These are phyloP conservation scores for Drosophila kokeensis DNA, from an alignment of 2,888 invertebrate species.

Conservation along the genomic window DNA sequence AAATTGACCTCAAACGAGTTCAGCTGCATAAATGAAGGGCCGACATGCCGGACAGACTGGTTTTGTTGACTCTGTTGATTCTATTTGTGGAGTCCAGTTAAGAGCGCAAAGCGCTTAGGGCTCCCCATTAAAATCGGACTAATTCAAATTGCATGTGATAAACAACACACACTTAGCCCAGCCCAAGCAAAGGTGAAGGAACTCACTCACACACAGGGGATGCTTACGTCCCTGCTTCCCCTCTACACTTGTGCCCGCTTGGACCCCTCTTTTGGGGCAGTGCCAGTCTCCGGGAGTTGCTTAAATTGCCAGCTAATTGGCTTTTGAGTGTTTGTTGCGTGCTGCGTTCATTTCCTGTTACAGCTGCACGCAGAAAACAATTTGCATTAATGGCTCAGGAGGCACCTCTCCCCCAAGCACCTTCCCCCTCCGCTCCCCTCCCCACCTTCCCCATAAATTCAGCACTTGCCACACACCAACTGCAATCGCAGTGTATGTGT, in stretches of 20 bases:
- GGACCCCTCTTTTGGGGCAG: not conserved
- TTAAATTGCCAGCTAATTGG: constrained; percentile 64
- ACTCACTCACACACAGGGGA: constrained; percentile 39
- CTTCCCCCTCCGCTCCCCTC: not conserved
- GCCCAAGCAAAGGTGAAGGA: not conserved
- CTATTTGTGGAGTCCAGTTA: constrained; percentile 27
- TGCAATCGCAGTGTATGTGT: constrained; percentile 27
- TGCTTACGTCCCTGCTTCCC: not conserved
- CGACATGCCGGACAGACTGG: constrained; percentile 1
- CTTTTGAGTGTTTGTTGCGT: constrained; percentile 60
- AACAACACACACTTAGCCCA: constrained; percentile 18
- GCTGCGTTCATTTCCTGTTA: constrained; percentile 70
- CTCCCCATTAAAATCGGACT: constrained; percentile 57
- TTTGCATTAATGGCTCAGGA: constrained; percentile 63
- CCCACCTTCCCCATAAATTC: constrained; percentile 7
- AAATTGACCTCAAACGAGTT: constrained; percentile 28
- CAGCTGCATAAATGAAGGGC: constrained; percentile 34
- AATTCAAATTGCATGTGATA: constrained; percentile 67
- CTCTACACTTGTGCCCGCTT: not conserved
- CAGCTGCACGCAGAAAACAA: constrained; percentile 58
- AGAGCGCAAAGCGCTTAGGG: constrained; percentile 34
- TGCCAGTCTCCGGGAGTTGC: constrained; percentile 33
- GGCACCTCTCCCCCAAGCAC: not conserved
- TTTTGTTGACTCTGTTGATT: constrained; percentile 16
- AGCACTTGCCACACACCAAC: constrained; percentile 19